Base-by-base conservation (phyloP, 2,888 invertebrate genomes). In the Tenthredo notha region DNA sequence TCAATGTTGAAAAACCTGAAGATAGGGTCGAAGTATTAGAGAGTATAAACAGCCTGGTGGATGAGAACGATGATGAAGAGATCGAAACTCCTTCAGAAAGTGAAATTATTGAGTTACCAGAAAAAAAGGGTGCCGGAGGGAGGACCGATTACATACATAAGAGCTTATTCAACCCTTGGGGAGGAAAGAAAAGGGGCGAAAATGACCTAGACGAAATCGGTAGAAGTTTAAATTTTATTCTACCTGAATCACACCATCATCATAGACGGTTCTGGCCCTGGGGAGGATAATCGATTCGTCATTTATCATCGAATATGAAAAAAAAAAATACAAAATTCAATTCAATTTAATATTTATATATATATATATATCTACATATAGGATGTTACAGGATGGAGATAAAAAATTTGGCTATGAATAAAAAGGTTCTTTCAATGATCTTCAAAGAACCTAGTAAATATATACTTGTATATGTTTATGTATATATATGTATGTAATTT, bases 101-200 rank as follows among this genome's bases (percentile, higher is more conserved):
- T 77, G 50, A 29, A 33, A 77, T 77, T 50, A 77, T 77, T 29
- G 50, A 54, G 7, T 77, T 77, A 18, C 77, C 50, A 15, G 54
- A 77, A 7, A 77, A 54, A 54, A 54, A 54, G 50, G n/a, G 25
- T 29, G 25, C 9, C 25, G 29, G 18, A 21, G 15, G n/a, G n/a
- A 54, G 54, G n/a, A n/a, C 15, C 70, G 75, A 50, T 77, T 33
- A 50, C 50, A 29, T 50, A 33, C 77, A 40, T 29, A 50, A 33
- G 25, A 77, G 77, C 54, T 50, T 10, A 40, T 77, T 77, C 10
- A 77, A 77, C 54, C 77, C 77, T n/a, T 77, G 77, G 77, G 77
- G 77, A 29, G 77, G 77, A 3, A 77, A 33, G 77, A 77, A 77
- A n/a, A 54, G 54, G 54, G 18, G 54, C 33, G 54, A 54, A 50